Evolutionary conservation across 2,797 vertebrate species (phyloP).

Genomic region (Oreochromis grahami): DNA sequence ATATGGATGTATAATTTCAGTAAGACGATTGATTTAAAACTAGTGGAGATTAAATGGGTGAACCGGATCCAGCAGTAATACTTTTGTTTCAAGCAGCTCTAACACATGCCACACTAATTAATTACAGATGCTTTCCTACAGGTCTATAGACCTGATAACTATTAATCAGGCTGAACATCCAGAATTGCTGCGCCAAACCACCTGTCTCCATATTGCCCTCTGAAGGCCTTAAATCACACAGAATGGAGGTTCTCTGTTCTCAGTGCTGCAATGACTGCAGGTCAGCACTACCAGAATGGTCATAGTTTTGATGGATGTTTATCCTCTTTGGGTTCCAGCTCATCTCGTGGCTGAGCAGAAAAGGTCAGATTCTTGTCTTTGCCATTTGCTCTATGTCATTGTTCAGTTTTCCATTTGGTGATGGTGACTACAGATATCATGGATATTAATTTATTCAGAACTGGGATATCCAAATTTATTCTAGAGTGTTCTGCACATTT

Average conservation of each 20-base stretch:
- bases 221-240: conserved; percentile 41
- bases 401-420: not conserved
- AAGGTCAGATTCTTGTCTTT: not conserved
- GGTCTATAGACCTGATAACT: conserved; percentile 6
- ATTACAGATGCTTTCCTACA: not conserved
- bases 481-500: not conserved
- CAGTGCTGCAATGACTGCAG: conserved; percentile 1
- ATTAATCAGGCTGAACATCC: conserved; percentile 25
- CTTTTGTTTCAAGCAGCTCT: conserved; percentile 18
- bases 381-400: not conserved
- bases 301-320: conserved; percentile 33
- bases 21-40: not conserved
- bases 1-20: not conserved
- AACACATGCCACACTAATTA: conserved; percentile 8
- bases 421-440: not conserved
- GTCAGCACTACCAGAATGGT: conserved; percentile 18
- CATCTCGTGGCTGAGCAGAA: not conserved
- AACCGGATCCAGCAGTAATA: not conserved
- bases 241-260: not conserved
- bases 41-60: not conserved
- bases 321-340: not conserved
- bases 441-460: not conserved
- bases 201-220: conserved; percentile 3
- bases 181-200: not conserved
- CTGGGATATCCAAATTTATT: not conserved